Conservation (phyloP, 2,888 invertebrate genomes). For the Dinocampus coccinellae region DNA sequence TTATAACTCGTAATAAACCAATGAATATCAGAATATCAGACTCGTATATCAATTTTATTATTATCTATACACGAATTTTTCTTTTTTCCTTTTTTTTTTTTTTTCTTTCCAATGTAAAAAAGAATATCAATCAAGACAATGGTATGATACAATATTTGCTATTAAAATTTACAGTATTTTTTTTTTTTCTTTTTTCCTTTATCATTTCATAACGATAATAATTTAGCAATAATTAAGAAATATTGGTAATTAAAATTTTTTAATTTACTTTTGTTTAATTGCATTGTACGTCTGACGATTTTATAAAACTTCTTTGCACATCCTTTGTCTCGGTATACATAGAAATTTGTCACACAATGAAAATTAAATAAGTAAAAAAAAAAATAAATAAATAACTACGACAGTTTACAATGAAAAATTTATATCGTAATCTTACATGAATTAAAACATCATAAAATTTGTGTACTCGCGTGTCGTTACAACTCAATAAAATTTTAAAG, state of each 20-base stretch:
- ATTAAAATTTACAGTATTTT: too few relatives aligned
- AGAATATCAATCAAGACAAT: not conserved
- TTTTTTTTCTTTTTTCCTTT: not conserved
- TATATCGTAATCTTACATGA: too few relatives aligned
- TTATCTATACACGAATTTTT: not conserved
- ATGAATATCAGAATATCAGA: conserved; percentile 5
- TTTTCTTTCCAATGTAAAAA: not conserved
- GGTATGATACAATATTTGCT: not conserved
- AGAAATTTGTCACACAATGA: not conserved
- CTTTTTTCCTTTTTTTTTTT: too few relatives aligned
- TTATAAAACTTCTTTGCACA: not conserved
- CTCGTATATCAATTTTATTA: not conserved
- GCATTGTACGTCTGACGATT: not conserved
- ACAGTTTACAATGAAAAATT: too few relatives aligned
- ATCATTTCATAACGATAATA: not conserved
- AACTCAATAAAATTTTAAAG: not conserved
- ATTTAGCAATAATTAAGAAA: not conserved
- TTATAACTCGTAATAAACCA: not conserved
- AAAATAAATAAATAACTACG: too few relatives aligned
- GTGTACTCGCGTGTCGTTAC: not conserved
- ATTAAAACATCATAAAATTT: too few relatives aligned
- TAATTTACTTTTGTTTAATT: not conserved
- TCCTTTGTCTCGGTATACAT: not conserved
- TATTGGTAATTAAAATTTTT: not conserved
- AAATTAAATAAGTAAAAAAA: too few relatives aligned